Evolutionary conservation across 2,888 invertebrate genomes (phyloP).

Genomic region (Polydrusus pterygomalis): DNA sequence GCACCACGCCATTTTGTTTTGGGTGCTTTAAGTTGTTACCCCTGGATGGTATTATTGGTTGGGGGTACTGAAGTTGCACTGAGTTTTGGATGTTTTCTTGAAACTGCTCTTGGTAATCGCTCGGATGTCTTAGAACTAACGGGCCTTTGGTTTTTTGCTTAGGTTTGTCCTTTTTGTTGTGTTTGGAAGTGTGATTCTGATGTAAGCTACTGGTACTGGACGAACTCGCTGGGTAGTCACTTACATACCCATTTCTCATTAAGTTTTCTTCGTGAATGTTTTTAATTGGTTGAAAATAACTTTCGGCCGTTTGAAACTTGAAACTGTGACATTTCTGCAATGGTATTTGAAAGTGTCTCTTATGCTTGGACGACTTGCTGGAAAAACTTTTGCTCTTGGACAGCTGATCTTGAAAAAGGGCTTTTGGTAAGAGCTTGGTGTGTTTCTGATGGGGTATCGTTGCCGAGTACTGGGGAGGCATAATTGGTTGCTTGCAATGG

Average conservation of each 20-base stretch:
- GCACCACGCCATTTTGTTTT: conserved; percentile 70
- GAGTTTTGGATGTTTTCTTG: conserved; percentile 69
- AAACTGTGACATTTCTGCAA: conserved; percentile 80
- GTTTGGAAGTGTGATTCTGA: conserved; percentile 35
- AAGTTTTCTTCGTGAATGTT: conserved; percentile 75
- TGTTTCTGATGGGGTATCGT: conserved; percentile 76
- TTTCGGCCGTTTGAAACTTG: conserved; percentile 73
- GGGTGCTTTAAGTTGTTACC: conserved; percentile 7
- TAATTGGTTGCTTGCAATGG: conserved; percentile 77
- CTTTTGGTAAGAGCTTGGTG: conserved; percentile 71
- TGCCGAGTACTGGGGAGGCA: conserved; percentile 71
- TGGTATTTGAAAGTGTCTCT: conserved; percentile 79
- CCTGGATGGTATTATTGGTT: conserved; percentile 63
- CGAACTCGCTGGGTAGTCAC: conserved; percentile 65
- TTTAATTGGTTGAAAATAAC: conserved; percentile 80
- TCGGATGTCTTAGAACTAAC: conserved; percentile 67
- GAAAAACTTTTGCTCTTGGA: conserved; percentile 71
- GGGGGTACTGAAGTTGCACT: conserved; percentile 71
- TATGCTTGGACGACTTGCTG: conserved; percentile 72
- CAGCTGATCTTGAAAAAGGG: conserved; percentile 70
- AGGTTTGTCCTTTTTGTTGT: conserved; percentile 62
- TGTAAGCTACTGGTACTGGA: conserved; percentile 60
- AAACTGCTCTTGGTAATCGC: conserved; percentile 68
- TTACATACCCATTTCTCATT: conserved; percentile 70
- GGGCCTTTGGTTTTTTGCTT: conserved; percentile 70